phyloP scores from a whole-genome alignment of 2,797 vertebrate species.

The Toxotes lorentzi region DNA sequence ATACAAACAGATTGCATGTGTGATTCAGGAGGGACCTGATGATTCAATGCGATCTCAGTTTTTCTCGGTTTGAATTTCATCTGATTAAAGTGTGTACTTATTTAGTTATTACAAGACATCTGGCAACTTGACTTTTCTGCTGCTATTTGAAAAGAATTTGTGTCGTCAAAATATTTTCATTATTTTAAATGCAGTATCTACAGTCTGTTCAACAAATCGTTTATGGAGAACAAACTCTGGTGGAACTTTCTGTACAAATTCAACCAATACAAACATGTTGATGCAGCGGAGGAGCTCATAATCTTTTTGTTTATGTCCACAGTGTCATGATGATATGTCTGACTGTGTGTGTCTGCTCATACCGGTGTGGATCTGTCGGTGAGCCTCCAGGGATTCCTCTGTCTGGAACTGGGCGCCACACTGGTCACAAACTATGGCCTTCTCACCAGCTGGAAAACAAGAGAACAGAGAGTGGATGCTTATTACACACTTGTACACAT shows the following conservation, averaged over 20 bases:
- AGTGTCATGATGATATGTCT: conserved; percentile 28
- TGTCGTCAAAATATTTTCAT: neutral
- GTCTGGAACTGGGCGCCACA: conserved; percentile 98
- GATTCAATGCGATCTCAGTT: conserved; percentile 1
- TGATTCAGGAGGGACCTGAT: conserved; percentile 11
- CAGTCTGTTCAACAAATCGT: neutral
- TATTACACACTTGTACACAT: conserved; percentile 14
- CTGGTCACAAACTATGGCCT: conserved; percentile 97
- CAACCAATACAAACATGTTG: conserved; percentile 7
- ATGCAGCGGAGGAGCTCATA: conserved; percentile 1
- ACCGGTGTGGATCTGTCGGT: conserved; percentile 97
- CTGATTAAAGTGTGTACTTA: neutral
- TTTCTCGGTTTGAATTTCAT: conserved; percentile 7
- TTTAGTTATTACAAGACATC: neutral
- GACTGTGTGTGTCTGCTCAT: conserved; percentile 60
- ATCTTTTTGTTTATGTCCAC: conserved; percentile 30
- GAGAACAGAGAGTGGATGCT: conserved; percentile 11
- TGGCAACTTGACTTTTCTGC: neutral
- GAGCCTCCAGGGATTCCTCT: conserved; percentile 95
- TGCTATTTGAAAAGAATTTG: neutral
- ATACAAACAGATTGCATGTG: conserved; percentile 6
- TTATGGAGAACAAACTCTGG: neutral
- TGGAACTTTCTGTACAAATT: neutral
- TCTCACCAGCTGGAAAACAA: conserved; percentile 91
- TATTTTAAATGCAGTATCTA: neutral